Conservation (phyloP, 2,888 invertebrate genomes). For the Melikaiella ostensackeni region DNA sequence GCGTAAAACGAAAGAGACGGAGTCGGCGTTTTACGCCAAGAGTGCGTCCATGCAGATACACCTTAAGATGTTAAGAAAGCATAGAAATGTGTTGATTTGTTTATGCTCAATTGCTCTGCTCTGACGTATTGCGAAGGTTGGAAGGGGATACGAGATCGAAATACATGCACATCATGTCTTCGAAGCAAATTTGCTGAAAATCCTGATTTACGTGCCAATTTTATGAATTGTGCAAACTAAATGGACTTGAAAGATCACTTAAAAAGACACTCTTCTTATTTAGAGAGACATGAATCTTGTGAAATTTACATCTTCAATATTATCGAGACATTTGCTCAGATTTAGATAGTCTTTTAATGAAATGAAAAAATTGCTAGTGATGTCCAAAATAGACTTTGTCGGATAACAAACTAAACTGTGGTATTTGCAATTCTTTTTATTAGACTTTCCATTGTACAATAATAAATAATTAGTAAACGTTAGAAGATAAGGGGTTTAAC, state of each 20-base stretch:
- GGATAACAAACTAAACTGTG: constrained; percentile 37
- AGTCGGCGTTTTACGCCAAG: too few relatives aligned
- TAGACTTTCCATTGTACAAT: constrained; percentile 55
- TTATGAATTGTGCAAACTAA: constrained; percentile 8
- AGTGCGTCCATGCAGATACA: too few relatives aligned
- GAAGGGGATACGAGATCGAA: constrained; percentile 1
- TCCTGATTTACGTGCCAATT: constrained; percentile 10
- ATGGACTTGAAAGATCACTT: not conserved
- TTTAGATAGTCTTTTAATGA: not conserved
- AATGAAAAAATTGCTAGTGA: too few relatives aligned
- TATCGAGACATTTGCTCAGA: not conserved
- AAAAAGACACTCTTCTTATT: not conserved
- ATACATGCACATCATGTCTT: not conserved
- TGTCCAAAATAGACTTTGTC: not conserved
- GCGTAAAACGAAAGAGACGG: too few relatives aligned
- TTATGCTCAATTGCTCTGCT: not conserved
- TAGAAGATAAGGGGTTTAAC: constrained; percentile 36
- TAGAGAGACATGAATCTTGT: not conserved
- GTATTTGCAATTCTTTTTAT: constrained; percentile 49
- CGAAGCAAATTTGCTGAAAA: not conserved
- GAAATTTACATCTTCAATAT: not conserved
- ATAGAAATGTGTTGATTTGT: constrained; percentile 15
- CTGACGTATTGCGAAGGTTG: constrained; percentile 24
- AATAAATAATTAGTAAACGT: constrained; percentile 52
- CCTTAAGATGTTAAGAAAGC: not conserved